phyloP scores from a whole-genome alignment of 2,888 invertebrate genomes.

The Eupeodes latifasciatus region DNA sequence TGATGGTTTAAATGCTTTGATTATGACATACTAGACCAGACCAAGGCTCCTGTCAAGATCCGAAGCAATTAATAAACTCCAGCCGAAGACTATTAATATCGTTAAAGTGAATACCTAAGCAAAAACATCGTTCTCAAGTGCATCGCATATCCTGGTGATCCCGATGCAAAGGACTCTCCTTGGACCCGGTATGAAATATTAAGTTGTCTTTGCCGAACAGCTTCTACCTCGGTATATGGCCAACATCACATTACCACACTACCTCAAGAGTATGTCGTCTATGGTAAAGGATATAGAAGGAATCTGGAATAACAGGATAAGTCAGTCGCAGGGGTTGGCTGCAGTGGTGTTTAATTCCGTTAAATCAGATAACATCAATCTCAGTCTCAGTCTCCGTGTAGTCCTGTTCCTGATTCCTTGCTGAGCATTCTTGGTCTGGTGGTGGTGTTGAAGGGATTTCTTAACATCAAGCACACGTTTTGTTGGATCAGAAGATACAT shows the following conservation, averaged over 20 bases:
- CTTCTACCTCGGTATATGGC: constrained; percentile 52
- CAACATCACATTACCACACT: constrained; percentile 39
- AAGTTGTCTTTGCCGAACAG: constrained; percentile 74
- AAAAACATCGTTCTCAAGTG: not conserved
- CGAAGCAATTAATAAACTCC: constrained; percentile 74
- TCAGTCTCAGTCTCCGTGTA: constrained; percentile 35
- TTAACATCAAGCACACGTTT: constrained; percentile 12
- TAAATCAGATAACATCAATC: constrained; percentile 77
- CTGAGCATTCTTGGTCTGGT: not conserved
- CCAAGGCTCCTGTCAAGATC: constrained; percentile 66
- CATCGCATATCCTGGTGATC: constrained; percentile 34
- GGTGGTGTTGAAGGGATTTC: constrained; percentile 43
- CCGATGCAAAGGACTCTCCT: constrained; percentile 65
- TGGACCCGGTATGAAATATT: constrained; percentile 66
- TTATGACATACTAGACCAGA: constrained; percentile 58
- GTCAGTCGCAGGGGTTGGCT: constrained; percentile 5
- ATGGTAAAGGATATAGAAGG: not conserved
- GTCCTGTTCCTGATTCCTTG: not conserved
- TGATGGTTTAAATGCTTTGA: constrained; percentile 62
- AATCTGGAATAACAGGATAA: not conserved
- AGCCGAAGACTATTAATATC: constrained; percentile 72
- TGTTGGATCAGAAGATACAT: constrained; percentile 25
- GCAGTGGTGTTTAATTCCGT: constrained; percentile 69
- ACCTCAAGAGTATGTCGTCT: constrained; percentile 20
- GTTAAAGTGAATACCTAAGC: constrained; percentile 43